phyloP scores from a whole-genome alignment of 2,888 invertebrate species.

The Melangyna quadrimaculata region DNA sequence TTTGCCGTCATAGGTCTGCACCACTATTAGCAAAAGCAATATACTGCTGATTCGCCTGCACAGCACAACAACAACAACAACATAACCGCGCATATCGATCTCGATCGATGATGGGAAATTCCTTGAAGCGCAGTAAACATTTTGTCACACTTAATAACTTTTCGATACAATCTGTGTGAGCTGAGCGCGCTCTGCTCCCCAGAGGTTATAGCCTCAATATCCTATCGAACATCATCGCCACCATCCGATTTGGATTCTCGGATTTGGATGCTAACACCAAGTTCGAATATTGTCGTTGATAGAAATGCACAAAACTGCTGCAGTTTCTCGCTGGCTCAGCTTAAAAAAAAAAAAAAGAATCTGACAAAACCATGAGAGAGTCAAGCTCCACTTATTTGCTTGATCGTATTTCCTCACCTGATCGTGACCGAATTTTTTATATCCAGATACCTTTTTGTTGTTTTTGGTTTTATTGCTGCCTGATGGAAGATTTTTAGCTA shows the following conservation, averaged over 20 bases:
- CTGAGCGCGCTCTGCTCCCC: constrained; percentile 46
- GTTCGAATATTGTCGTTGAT: constrained; percentile 10
- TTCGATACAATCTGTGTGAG: constrained; percentile 69
- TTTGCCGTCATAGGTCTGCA: constrained; percentile 19
- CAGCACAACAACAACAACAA: too few species aligned
- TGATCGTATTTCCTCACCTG: constrained; percentile 72
- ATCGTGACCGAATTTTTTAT: constrained; percentile 71
- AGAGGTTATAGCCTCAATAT: constrained; percentile 70
- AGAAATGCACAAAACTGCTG: constrained; percentile 38
- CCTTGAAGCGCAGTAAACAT: constrained; percentile 72
- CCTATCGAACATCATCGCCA: constrained; percentile 69
- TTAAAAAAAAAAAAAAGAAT: constrained; percentile 7
- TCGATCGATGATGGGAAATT: constrained; percentile 71
- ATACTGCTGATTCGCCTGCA: neutral
- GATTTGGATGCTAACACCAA: constrained; percentile 37
- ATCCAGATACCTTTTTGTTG: constrained; percentile 13
- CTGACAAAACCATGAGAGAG: constrained; percentile 65
- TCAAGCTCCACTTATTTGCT: constrained; percentile 72
- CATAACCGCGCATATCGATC: constrained; percentile 53
- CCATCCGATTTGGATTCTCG: constrained; percentile 40
- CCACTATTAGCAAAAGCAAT: constrained; percentile 7
- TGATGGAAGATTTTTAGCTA: constrained; percentile 26
- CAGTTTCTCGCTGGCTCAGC: constrained; percentile 1
- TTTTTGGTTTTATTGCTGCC: constrained; percentile 19
- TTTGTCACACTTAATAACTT: constrained; percentile 74